Conservation (phyloP, 2,113 vertebrate genomes). For the Gallinago paraguaiae region DNA sequence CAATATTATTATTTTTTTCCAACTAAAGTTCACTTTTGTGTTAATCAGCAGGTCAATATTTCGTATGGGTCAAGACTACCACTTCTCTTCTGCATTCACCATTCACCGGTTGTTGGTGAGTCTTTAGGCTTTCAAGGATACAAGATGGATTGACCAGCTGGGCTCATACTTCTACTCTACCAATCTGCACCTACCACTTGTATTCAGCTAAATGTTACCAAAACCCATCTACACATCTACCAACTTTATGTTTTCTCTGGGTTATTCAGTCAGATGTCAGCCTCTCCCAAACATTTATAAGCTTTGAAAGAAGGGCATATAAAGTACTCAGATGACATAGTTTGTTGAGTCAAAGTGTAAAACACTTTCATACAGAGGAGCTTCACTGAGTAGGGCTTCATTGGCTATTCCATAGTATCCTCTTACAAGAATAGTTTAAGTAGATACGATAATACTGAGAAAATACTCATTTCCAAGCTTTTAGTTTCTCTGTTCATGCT, state of each 20-base stretch:
- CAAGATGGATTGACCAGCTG: neutral
- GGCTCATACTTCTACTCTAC: neutral
- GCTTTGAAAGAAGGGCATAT: neutral
- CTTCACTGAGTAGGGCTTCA: neutral
- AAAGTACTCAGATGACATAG: neutral
- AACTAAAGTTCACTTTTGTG: neutral
- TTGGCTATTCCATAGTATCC: neutral
- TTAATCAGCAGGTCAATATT: neutral
- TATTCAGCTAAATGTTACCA: neutral
- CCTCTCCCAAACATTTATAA: neutral
- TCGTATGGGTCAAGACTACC: neutral
- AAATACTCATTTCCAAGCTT: neutral
- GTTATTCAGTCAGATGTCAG: neutral
- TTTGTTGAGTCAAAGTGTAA: neutral
- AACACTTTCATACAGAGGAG: neutral
- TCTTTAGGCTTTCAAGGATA: neutral
- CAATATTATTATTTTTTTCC: neutral
- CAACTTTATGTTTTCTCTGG: neutral
- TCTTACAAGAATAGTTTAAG: neutral
- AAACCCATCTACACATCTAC: neutral
- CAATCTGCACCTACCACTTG: neutral
- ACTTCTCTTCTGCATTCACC: neutral
- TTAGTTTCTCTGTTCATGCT: neutral
- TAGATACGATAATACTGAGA: neutral
- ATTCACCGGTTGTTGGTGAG: neutral